Evolutionary conservation across 2,888 invertebrate genomes (phyloP).

Genomic region (Rhingia rostrata): DNA sequence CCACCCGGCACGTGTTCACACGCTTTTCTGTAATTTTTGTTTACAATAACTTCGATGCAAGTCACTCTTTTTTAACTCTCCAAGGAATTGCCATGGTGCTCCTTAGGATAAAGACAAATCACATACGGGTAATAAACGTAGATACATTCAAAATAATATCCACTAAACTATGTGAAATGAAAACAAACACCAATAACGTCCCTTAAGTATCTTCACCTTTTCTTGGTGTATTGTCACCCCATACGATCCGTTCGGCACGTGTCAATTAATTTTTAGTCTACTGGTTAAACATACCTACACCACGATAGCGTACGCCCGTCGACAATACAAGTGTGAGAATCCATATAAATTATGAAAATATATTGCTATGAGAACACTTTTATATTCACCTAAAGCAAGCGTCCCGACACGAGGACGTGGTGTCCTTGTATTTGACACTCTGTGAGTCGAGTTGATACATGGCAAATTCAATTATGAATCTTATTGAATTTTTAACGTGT

Average conservation of each 20-base stretch:
- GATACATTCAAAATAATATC: conserved; percentile 32
- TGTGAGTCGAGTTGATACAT: background rate
- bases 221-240: conserved; percentile 29
- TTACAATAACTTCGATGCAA: conserved; percentile 27
- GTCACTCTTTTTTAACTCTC: conserved; percentile 19
- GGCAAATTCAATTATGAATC: background rate
- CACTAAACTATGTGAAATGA: conserved; percentile 34
- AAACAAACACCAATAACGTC: conserved; percentile 17
- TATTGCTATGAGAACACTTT: conserved; percentile 19
- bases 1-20: conserved; percentile 20
- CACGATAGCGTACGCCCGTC: background rate
- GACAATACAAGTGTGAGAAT: background rate
- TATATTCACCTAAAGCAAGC: background rate
- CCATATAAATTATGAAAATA: conserved; percentile 31
- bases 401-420: background rate
- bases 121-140: conserved; percentile 5
- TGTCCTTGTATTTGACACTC: background rate
- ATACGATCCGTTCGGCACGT: conserved; percentile 39
- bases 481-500: background rate
- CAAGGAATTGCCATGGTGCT: conserved; percentile 5
- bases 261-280: conserved; percentile 27
- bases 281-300: background rate
- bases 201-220: conserved; percentile 25
- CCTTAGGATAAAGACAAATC: background rate
- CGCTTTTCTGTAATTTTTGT: background rate